phyloP scores from a whole-genome alignment of 1,140 invertebrate genomes.

The Ctenoplectra terminalis region DNA sequence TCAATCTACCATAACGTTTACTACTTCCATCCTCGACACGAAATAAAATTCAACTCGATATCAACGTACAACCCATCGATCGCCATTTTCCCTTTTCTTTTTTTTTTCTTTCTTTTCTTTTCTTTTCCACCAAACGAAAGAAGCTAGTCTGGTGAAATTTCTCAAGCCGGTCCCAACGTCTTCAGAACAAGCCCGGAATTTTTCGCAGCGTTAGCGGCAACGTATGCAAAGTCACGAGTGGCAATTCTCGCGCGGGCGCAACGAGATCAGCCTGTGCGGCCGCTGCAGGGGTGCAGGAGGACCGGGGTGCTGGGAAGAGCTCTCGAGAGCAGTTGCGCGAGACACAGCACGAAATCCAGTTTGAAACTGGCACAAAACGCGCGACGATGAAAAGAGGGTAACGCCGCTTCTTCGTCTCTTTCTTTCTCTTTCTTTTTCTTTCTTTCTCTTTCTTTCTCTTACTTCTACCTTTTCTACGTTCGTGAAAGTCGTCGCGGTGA shows the following conservation, averaged over 20 bases:
- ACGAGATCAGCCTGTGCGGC: slow-evolving; percentile 53
- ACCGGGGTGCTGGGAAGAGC: slow-evolving; percentile 29
- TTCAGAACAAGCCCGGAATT: slow-evolving; percentile 30
- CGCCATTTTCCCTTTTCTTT: too few relatives aligned
- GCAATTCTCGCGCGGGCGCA: slow-evolving; percentile 58
- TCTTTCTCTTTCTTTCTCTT: background rate
- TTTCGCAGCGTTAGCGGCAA: slow-evolving; percentile 56
- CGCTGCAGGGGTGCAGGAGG: background rate
- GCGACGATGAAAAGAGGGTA: slow-evolving; percentile 8
- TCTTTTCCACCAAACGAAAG: background rate
- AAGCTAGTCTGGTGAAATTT: background rate
- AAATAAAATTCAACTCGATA: too few relatives aligned
- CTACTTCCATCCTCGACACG: too few relatives aligned
- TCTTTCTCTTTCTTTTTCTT: background rate
- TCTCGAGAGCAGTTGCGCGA: slow-evolving; percentile 47
- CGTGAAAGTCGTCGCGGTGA: background rate
- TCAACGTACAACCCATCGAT: too few relatives aligned
- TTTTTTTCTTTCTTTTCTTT: background rate
- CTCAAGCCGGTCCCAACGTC: background rate
- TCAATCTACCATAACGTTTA: too few relatives aligned
- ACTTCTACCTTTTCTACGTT: background rate
- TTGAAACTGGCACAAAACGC: slow-evolving; percentile 57
- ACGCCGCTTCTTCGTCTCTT: slow-evolving; percentile 7
- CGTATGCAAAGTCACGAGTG: slow-evolving; percentile 64
- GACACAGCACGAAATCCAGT: slow-evolving; percentile 62